These are phyloP conservation scores for Lophura nycthemera DNA, from an alignment of 2,113 vertebrate genomes.

Conservation along the genomic window DNA sequence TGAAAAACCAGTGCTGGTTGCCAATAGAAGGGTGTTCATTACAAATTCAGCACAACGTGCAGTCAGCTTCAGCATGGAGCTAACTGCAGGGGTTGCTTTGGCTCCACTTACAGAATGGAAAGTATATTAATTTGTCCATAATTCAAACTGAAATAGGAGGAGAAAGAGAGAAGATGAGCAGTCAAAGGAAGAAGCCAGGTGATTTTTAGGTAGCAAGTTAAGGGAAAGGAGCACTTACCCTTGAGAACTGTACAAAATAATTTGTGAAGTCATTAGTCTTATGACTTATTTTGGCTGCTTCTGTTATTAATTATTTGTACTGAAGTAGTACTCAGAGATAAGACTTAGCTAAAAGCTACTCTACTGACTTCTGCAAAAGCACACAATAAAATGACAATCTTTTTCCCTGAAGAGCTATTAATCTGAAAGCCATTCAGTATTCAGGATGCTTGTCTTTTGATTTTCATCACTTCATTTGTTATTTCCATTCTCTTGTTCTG, in stretches of 20 bases:
- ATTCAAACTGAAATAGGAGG: constrained; percentile 41
- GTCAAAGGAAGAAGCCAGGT: not conserved
- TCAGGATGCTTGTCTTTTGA: not conserved
- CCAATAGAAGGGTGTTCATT: not conserved
- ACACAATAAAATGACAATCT: not conserved
- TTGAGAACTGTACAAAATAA: constrained; percentile 11
- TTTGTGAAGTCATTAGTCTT: constrained; percentile 43
- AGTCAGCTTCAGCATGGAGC: not conserved
- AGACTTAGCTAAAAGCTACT: constrained; percentile 10
- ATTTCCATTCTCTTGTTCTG: not conserved
- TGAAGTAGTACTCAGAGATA: constrained; percentile 28
- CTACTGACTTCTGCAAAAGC: not conserved
- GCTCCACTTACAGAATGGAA: not conserved
- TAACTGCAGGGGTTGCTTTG: not conserved
- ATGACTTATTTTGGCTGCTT: constrained; percentile 50
- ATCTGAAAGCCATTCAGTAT: not conserved
- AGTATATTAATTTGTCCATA: constrained; percentile 41
- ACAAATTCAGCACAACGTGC: not conserved
- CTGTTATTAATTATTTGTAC: constrained; percentile 63
- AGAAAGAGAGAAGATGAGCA: constrained; percentile 3
- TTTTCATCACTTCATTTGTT: not conserved
- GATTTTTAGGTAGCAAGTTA: not conserved
- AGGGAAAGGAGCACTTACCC: constrained; percentile 23
- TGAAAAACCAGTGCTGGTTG: not conserved
- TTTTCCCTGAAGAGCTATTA: constrained; percentile 1